A percentile compares a stretch with the other conserved stretches of the same genome.
Evolutionary conservation across 2,888 invertebrate genomes (phyloP).

Genomic region (Caradrina clavipalpis): DNA sequence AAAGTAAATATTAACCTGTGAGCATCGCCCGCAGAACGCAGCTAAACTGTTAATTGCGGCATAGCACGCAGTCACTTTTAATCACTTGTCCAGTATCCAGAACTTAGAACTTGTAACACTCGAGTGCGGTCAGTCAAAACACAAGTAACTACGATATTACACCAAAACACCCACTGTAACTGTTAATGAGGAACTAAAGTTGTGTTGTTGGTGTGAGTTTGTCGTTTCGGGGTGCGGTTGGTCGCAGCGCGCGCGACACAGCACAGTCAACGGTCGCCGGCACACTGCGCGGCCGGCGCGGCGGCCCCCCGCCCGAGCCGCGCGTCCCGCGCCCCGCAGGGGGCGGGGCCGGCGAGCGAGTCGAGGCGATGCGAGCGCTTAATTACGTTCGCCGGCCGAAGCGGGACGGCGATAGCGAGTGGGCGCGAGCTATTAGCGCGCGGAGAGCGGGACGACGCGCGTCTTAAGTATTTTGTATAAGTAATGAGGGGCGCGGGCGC

Average conservation of each 20-base stretch:
- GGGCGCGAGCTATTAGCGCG: conserved; percentile 93
- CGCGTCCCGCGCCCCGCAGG: conserved; percentile 77
- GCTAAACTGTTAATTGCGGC: conserved; percentile 87
- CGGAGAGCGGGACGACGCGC: conserved; percentile 92
- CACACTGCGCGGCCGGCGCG: conserved; percentile 87
- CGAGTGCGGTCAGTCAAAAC: conserved; percentile 83
- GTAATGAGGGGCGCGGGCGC: conserved; percentile 91
- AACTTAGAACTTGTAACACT: conserved; percentile 83
- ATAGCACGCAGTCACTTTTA: conserved; percentile 89
- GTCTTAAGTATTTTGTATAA: conserved; percentile 92
- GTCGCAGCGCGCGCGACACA: conserved; percentile 84
- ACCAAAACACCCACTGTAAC: conserved; percentile 87
- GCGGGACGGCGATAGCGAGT: conserved; percentile 89
- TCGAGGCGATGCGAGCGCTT: conserved; percentile 89
- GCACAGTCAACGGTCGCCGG: conserved; percentile 88
- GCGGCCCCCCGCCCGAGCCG: conserved; percentile 76
- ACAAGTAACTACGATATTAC: conserved; percentile 83
- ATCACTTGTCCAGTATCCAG: conserved; percentile 90
- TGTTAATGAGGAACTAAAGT: conserved; percentile 87
- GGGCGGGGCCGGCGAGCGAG: conserved; percentile 85
- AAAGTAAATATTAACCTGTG: conserved; percentile 87
- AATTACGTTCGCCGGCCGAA: conserved; percentile 89
- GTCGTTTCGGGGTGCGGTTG: conserved; percentile 80
- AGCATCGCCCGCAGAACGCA: conserved; percentile 90
- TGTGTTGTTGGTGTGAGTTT: conserved; percentile 84